These are phyloP conservation scores for Chitala chitala DNA, from an alignment of 2,113 vertebrate species.

Conservation along the genomic window DNA sequence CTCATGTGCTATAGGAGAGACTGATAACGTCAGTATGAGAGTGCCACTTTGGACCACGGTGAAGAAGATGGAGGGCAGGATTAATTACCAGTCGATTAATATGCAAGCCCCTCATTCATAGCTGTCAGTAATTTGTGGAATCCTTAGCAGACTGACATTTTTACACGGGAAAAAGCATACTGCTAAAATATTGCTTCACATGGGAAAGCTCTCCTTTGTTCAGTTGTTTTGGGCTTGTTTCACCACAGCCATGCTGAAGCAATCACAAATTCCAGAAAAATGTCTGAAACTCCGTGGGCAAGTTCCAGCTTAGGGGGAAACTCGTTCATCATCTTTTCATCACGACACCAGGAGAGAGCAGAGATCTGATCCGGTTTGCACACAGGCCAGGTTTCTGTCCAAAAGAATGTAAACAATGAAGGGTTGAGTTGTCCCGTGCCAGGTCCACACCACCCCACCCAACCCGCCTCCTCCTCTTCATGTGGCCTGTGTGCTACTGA, in stretches of 20 bases:
- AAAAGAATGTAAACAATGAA: constrained; percentile 32
- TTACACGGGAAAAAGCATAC: constrained; percentile 1
- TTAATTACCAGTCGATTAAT: not conserved
- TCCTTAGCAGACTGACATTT: not conserved
- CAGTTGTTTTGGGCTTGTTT: not conserved
- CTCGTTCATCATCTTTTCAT: constrained; percentile 23
- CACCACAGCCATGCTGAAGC: not conserved
- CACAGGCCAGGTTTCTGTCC: constrained; percentile 24
- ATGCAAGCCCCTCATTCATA: not conserved
- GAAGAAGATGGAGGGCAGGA: not conserved
- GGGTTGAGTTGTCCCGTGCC: constrained; percentile 17
- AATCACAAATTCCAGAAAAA: not conserved
- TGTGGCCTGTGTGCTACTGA: not conserved
- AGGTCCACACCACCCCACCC: not conserved
- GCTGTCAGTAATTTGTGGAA: not conserved
- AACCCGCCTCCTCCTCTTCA: not conserved
- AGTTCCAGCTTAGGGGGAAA: not conserved
- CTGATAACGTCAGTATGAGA: not conserved
- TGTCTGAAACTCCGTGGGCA: not conserved
- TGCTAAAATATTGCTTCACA: not conserved
- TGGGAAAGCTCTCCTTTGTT: not conserved
- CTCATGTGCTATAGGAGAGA: not conserved
- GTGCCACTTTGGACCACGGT: not conserved
- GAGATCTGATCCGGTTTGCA: too few relatives aligned
- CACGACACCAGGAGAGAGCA: not conserved